Evolutionary conservation across 2,888 invertebrate genomes (phyloP), one percentile per base, ranked within the genome.

Genomic region (Balanococcus diminutus): DNA sequence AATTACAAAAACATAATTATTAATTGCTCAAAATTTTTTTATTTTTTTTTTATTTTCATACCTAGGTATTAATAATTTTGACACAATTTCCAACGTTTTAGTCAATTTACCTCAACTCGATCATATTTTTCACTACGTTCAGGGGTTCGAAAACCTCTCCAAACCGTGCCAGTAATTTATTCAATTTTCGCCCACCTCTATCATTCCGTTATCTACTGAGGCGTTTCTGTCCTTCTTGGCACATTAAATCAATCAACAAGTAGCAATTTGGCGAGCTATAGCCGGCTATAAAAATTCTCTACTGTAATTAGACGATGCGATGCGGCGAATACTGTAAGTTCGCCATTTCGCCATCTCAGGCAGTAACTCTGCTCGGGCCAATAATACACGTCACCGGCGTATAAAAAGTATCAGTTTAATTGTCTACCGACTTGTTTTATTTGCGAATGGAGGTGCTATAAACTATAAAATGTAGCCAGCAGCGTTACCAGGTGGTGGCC

Each of bases 401-500:
- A 82, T 51, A 83, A 28, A 39, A 56, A 46, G 83, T 32, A 32
- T 19, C 56, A 28, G 46, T 83, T 83, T 83, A 83, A 83, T 83
- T 83, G 56, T 83, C 83, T 19, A 46, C 9, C 32, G 46, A 61
- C 51, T n/a, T 83, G 83, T 83, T 83, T 83, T 83, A 83, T 83
- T 83, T 83, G 83, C 83, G 31, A 83, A 56, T 83, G 25, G 82
- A 39, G 75, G 36, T 31, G 83, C 83, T 61, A 83, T 83, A 83
- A 83, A 83, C 83, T 51, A 83, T 83, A 42, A 81, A 39, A 81
- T 81, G 46, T 83, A 61, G 56, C 83, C 61, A 16, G 31, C 56
- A 83, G 83, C 51, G 61, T 83, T 83, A 83, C 56, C 51, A 83
- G 83, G 83, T 32, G 42, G 82, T 42, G 56, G 83, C 83, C 83